Evolutionary conservation across 2,113 vertebrate species (phyloP), one percentile per base, ranked within the genome.

Genomic region (Tachycineta bicolor): DNA sequence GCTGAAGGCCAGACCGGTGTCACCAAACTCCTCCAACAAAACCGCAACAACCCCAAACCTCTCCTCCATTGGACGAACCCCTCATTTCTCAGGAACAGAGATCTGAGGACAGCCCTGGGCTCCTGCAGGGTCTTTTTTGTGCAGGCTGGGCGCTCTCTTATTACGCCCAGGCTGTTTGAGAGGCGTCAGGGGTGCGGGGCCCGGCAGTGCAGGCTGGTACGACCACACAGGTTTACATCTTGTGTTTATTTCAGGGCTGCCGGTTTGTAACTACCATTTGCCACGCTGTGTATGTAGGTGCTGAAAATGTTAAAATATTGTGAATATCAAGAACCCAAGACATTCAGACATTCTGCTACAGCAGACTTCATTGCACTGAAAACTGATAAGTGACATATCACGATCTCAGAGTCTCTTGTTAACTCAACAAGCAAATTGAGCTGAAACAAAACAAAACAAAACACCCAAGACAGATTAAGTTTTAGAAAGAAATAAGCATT

Each of bases 371-470:
- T 60, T 23, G 47, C 64, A 31, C 89, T 34, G 89, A 73, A 88
- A 96, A 86, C 84, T 83, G 74, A n/a, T 44, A 62, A 75, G 78
- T 92, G 94, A 89, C 93, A 89, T 82, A 89, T 60, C 93, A 68
- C 25, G 62, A 87, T 79, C 77, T 84, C 89, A 8, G 59, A 87
- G 89, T 23, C 65, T 91, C 53, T 85, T 74, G 83, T 60, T 91
- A 95, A 84, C 83, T 86, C 89, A 84, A 93, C 46, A 78, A 84
- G 87, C 46, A 87, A 96, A 95, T 34, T 52, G 91, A 82, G 77
- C 81, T 83, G 67, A 79, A 89, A 76, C 41, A 87, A 94, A 96
- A 70, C 77, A 93, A 94, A 94, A 65, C 59, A 88, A 85, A 91
- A 60, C n/a, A 68, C 16, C 25, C 65, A 83, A 59, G 53, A 64